Evolutionary conservation across 37 sponge, comb jelly and placozoan genomes (phyloP).

Genomic region (Geodia barretti): DNA sequence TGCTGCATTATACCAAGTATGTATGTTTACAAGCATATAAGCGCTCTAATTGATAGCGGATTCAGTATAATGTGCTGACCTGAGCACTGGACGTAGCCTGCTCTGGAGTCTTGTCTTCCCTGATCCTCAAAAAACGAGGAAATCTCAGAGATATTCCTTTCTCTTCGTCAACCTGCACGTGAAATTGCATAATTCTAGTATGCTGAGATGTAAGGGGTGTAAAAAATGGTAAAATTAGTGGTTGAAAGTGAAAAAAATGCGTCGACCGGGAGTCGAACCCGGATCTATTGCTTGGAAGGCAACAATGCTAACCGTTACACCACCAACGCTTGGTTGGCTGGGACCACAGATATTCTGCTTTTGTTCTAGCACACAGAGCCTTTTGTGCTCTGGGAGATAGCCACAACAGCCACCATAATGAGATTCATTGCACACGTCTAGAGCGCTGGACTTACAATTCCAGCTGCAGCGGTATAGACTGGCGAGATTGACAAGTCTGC

Average conservation of each 20-base stretch:
- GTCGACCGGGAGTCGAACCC: constrained; percentile 98
- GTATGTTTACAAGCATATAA: background rate
- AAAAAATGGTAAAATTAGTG: background rate
- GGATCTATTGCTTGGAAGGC: constrained; percentile 99
- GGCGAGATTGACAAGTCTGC: constrained; percentile 98
- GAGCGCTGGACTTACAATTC: constrained; percentile 80
- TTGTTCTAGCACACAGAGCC: too few species aligned
- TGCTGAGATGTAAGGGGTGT: background rate
- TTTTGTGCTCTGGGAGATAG: too few species aligned
- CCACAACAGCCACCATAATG: background rate
- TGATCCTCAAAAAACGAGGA: constrained; percentile 91
- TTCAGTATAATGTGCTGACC: constrained; percentile 2
- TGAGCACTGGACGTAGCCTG: constrained; percentile 91
- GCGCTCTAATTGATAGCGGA: background rate
- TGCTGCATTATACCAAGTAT: too few species aligned
- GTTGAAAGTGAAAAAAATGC: constrained; percentile 75
- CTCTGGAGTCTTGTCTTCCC: constrained; percentile 96
- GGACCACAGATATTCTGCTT: too few species aligned
- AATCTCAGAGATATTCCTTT: constrained; percentile 98
- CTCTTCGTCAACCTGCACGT: constrained; percentile 96
- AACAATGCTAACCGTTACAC: constrained; percentile 97
- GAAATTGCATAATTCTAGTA: background rate
- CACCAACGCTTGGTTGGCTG: too few species aligned
- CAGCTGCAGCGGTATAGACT: constrained; percentile 91
- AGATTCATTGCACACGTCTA: too few species aligned